Percentiles rank a stretch among this genome's conserved stretches.
phyloP scores from a whole-genome alignment of 2,888 invertebrate species.

The Protonemura montana region DNA sequence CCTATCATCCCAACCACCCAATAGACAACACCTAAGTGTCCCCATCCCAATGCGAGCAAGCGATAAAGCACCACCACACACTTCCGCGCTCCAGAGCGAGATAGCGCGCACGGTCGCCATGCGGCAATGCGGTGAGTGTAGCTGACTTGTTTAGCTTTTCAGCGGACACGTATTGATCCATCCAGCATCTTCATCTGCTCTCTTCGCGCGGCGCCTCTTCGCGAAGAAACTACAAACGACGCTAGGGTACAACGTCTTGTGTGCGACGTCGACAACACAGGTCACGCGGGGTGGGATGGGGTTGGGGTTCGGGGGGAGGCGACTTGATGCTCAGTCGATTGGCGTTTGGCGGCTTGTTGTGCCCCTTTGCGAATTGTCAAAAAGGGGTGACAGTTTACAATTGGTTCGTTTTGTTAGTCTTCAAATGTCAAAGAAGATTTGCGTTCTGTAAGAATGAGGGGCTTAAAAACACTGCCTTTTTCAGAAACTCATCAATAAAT shows the following conservation, averaged over 20 bases:
- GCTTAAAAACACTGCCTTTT: too few species aligned
- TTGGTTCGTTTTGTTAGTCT: too few species aligned
- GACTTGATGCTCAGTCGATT: too few species aligned
- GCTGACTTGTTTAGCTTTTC: slow-evolving; percentile 50
- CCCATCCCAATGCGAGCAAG: not conserved
- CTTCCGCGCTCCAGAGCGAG: not conserved
- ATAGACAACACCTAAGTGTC: too few species aligned
- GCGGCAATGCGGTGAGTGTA: slow-evolving; percentile 49
- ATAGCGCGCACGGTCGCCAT: not conserved
- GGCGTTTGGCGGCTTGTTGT: too few species aligned
- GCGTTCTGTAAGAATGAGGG: too few species aligned
- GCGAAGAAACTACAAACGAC: not conserved
- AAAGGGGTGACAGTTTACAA: too few species aligned
- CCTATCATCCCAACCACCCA: too few species aligned
- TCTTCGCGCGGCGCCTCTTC: not conserved
- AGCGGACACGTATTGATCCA: slow-evolving; percentile 49
- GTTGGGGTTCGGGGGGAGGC: not conserved
- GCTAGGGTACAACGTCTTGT: not conserved
- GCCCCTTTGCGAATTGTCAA: too few species aligned
- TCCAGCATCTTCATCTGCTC: slow-evolving; percentile 46
- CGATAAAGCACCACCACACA: not conserved
- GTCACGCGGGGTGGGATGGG: not conserved
- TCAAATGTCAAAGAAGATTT: too few species aligned
- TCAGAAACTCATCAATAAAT: too few species aligned
- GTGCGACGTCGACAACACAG: not conserved